phyloP scores from a whole-genome alignment of 53 echinoderm and acorn worm species.

The Paracentrotus lividus region DNA sequence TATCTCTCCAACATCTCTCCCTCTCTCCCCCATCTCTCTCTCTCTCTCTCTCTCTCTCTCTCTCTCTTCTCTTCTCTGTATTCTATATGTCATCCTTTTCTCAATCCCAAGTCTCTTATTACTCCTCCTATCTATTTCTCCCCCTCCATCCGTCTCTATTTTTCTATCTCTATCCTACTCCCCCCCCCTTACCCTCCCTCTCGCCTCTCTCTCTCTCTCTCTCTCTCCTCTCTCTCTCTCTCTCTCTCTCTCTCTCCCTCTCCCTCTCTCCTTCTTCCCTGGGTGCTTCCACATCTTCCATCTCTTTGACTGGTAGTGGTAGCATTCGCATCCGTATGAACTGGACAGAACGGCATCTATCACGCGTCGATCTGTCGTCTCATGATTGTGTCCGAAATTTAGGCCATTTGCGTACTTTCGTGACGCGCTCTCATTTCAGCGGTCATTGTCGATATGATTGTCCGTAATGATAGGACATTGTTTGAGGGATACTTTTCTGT shows the following conservation, averaged over 20 bases:
- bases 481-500: not conserved
- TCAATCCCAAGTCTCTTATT: not conserved
- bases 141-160: not conserved
- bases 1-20: not conserved
- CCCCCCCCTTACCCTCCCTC: not conserved
- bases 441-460: not conserved
- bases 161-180: not conserved
- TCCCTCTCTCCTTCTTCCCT: not conserved
- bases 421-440: not conserved
- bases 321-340: not conserved
- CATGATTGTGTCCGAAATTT: not conserved
- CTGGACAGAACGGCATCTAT: not conserved
- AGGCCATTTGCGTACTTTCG: not conserved
- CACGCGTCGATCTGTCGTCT: not conserved
- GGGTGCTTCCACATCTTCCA: not conserved
- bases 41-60: slow-evolving; percentile 9
- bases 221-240: not conserved
- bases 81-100: no score
- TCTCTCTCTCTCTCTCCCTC: not conserved
- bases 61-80: not conserved
- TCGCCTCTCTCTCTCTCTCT: not conserved
- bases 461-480: not conserved
- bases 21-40: not conserved
- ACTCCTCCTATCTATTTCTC: not conserved
- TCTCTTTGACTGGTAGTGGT: not conserved